A percentile compares a stretch with the other conserved stretches of the same genome.
Conservation (phyloP, 2,113 vertebrate species). For the Sinocyclocheilus grahami region DNA sequence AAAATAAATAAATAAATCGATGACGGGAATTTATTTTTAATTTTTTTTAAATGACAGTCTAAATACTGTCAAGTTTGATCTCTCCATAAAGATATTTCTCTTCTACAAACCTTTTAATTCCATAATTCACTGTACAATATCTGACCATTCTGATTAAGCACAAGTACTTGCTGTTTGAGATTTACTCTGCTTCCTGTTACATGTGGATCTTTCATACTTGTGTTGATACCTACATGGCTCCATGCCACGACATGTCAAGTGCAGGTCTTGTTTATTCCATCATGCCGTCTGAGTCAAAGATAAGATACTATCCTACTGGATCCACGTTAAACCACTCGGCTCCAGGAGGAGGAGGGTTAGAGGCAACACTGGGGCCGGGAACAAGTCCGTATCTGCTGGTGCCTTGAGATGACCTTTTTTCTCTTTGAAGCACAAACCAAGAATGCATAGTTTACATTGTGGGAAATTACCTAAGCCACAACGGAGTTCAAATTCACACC, state of each 20-base stretch:
- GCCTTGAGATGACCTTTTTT: slow-evolving; percentile 58
- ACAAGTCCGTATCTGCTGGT: slow-evolving; percentile 72
- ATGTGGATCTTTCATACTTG: not conserved
- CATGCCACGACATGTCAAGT: slow-evolving; percentile 52
- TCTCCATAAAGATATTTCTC: not conserved
- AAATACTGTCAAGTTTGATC: not conserved
- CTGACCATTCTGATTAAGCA: not conserved
- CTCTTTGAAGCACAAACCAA: slow-evolving; percentile 74
- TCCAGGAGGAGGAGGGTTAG: slow-evolving; percentile 35
- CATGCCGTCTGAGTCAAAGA: slow-evolving; percentile 53
- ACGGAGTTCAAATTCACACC: slow-evolving; percentile 55
- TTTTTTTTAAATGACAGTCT: not conserved
- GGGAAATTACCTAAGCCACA: slow-evolving; percentile 72
- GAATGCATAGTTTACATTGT: slow-evolving; percentile 71
- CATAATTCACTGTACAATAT: not conserved
- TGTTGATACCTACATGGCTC: slow-evolving; percentile 34
- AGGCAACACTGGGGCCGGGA: slow-evolving; percentile 39
- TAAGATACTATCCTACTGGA: slow-evolving; percentile 55
- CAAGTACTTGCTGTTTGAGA: not conserved
- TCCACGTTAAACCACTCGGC: slow-evolving; percentile 40
- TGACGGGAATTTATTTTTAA: too few relatives aligned
- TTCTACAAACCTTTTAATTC: slow-evolving; percentile 27
- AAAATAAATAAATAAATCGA: too few relatives aligned
- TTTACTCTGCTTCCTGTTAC: not conserved
- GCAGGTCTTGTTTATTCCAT: slow-evolving; percentile 48